Evolutionary conservation across 2,888 invertebrate genomes (phyloP), one percentile per base, ranked within the genome.

Genomic region (Noctua pronuba): DNA sequence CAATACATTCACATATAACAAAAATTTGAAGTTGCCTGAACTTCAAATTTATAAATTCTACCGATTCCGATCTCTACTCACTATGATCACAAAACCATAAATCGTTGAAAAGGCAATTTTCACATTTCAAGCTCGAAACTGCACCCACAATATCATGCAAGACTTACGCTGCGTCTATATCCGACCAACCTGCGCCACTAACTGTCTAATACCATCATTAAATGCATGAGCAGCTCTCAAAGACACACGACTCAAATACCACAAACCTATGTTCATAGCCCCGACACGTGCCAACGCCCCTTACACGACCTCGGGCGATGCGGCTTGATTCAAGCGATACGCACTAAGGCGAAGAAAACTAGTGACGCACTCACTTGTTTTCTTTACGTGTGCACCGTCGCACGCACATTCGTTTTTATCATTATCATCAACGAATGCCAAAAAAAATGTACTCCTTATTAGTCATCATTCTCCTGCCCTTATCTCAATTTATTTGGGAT

Each of bases 161-260:
- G 24, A 10, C n/a, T 60, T 21, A 69, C 31, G 10, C 31, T n/a
- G n/a, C 28, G 0, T 55, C 24, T 28, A 35, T 18, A 18, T n/a
- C 31, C 0, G 18, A 55, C 18, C 18, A 2, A 73, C 44, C 35
- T 35, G 64, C 28, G 11, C 16, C 1, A 7, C 41, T 31, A 55
- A 28, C 28, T n/a, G 28, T 4, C 3, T 35, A 66, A 83, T 69
- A 7, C 55, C 13, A 70, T 31, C 44, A 83, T 83, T 73, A 70
- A 77, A 83, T 86, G 79, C 83, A 83, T 31, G 84, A 84, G 67
- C 62, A n/a, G 24, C 7, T 2, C 13, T 86, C 83, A 86, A 76
- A 76, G 77, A 65, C 64, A 24, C 2, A 70, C 44, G 24, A 35
- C 24, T 46, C 46, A 73, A 67, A 66, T 10, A 68, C 41, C 44